A percentile compares a stretch with the other conserved stretches of the same genome.
These are phyloP conservation scores for Drosophila melanosoma DNA, from an alignment of 2,888 invertebrate species.

Conservation along the genomic window DNA sequence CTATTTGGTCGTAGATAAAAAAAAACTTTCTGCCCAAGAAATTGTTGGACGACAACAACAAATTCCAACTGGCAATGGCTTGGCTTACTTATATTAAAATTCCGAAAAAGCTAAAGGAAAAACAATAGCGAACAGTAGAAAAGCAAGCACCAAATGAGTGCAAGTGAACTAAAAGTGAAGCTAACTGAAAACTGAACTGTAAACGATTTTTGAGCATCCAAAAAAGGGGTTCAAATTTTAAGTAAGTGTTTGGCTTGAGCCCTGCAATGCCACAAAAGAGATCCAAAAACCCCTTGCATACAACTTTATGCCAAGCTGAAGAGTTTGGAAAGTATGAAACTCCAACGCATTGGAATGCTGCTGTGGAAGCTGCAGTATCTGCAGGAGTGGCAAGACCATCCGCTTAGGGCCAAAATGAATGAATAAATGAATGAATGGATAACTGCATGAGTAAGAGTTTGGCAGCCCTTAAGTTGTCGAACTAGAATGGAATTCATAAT, in stretches of 20 bases:
- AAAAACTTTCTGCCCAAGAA: constrained; percentile 50
- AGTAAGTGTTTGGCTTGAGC: constrained; percentile 55
- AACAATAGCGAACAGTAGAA: constrained; percentile 15
- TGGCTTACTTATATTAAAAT: constrained; percentile 78
- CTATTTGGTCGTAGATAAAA: constrained; percentile 80
- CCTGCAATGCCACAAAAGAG: constrained; percentile 28
- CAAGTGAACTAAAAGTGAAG: constrained; percentile 67
- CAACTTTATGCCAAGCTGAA: constrained; percentile 37
- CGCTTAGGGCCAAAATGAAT: constrained; percentile 58
- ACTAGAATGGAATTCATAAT: constrained; percentile 62
- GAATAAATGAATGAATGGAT: constrained; percentile 73
- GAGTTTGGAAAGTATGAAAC: constrained; percentile 48
- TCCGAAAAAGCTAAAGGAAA: constrained; percentile 33
- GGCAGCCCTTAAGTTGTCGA: constrained; percentile 49
- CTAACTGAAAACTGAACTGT: constrained; percentile 59
- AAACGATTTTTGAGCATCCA: constrained; percentile 58
- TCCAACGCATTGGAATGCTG: constrained; percentile 42
- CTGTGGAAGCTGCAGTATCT: constrained; percentile 14
- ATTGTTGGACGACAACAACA: constrained; percentile 29
- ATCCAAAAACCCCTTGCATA: constrained; percentile 38
- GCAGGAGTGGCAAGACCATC: constrained; percentile 13
- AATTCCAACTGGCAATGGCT: constrained; percentile 58
- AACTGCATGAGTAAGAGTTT: constrained; percentile 51
- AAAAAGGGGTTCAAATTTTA: constrained; percentile 60
- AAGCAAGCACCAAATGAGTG: constrained; percentile 40